Conservation (phyloP, 2,888 invertebrate genomes). For the Arge pagana region DNA sequence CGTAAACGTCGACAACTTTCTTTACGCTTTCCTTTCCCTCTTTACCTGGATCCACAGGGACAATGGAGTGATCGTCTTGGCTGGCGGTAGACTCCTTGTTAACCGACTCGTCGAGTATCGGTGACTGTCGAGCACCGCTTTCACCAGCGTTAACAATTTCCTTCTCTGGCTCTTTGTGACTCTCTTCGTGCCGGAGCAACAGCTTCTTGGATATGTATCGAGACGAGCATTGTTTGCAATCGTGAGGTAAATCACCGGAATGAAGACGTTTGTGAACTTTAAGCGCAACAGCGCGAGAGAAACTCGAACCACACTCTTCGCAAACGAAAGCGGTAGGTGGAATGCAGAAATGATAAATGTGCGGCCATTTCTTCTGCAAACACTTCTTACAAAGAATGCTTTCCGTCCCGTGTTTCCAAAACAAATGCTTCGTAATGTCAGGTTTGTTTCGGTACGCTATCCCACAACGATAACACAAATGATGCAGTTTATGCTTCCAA, state of each 20-base stretch:
- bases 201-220: constrained; percentile 83
- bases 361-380: constrained; percentile 89
- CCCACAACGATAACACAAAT: constrained; percentile 85
- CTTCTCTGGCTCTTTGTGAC: constrained; percentile 62
- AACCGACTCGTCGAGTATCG: constrained; percentile 27
- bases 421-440: constrained; percentile 86
- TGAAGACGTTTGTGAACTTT: constrained; percentile 86
- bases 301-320: constrained; percentile 78
- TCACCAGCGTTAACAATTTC: constrained; percentile 32
- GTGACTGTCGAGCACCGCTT: constrained; percentile 27
- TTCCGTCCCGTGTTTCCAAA: constrained; percentile 92
- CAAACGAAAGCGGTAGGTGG: constrained; percentile 79
- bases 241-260: constrained; percentile 71
- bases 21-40: constrained; percentile 52
- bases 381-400: constrained; percentile 84
- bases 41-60: constrained; percentile 44
- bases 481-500: constrained; percentile 88
- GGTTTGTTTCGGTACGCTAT: constrained; percentile 87
- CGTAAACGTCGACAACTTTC: constrained; percentile 66
- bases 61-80: constrained; percentile 40
- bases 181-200: constrained; percentile 71
- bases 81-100: constrained; percentile 28
- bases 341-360: constrained; percentile 88
- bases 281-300: constrained; percentile 76
- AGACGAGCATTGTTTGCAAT: constrained; percentile 75